Evolutionary conservation across 2,113 vertebrate genomes (phyloP).

Genomic region (Paraplagusia blochii): DNA sequence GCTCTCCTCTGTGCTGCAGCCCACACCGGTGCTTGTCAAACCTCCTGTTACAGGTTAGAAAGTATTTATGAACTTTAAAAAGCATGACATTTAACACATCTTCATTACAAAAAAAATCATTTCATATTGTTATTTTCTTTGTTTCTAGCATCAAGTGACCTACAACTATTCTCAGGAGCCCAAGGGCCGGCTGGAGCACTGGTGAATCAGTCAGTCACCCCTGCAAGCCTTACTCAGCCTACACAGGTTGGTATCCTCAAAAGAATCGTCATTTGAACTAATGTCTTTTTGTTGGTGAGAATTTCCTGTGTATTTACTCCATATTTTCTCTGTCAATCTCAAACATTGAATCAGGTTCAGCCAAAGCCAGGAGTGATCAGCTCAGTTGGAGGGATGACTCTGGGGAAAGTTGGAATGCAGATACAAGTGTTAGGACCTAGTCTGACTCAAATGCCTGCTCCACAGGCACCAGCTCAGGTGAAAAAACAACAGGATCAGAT

Average conservation of each 20-base stretch:
- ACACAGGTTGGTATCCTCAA: constrained; percentile 69
- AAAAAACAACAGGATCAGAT: neutral
- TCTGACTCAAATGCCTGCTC: constrained; percentile 68
- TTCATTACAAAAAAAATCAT: neutral
- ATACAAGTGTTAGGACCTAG: constrained; percentile 74
- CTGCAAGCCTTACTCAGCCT: constrained; percentile 74
- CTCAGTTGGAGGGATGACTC: constrained; percentile 70
- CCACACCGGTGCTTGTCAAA: constrained; percentile 79
- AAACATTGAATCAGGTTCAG: constrained; percentile 59
- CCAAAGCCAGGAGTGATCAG: constrained; percentile 80
- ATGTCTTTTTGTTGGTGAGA: neutral
- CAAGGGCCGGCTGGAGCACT: constrained; percentile 65
- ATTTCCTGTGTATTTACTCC: no score
- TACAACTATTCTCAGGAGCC: constrained; percentile 80
- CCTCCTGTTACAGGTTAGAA: constrained; percentile 66
- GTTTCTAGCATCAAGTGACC: constrained; percentile 75
- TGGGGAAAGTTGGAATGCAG: constrained; percentile 74
- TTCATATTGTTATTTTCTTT: neutral
- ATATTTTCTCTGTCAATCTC: neutral
- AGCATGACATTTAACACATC: neutral
- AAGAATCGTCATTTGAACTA: no score
- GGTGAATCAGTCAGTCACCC: constrained; percentile 71
- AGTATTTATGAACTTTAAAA: neutral
- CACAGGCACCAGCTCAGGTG: constrained; percentile 68
- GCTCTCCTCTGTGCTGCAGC: constrained; percentile 73